Base-by-base conservation (phyloP, 2,888 invertebrate genomes). In the Cylindroiulus punctatus region DNA sequence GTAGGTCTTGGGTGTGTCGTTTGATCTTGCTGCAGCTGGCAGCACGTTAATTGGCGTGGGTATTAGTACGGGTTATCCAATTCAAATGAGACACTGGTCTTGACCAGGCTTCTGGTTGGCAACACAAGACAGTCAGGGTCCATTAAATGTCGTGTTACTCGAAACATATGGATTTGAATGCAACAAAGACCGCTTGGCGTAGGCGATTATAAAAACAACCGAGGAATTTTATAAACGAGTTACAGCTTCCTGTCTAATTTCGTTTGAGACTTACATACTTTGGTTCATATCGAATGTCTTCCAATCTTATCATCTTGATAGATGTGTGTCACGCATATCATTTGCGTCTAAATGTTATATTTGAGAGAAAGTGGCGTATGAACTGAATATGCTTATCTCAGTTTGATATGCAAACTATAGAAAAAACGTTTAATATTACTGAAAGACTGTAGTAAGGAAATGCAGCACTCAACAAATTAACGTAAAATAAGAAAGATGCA, bases 201-300 rank as follows among this genome's bases (percentile, higher is more conserved):
- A 30, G 76, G 76, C 14, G 76, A 76, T 7, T n/a, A 30, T 30
- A 76, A 65, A 65, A 65, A 65, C 65, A 65, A 65, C 8, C 65
- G 65, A 65, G 1, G 65, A 65, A n/a, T n/a, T n/a, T n/a, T n/a
- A n/a, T n/a, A n/a, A 65, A 65, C 65, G 76, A 76, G 76, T 76
- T 76, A 76, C 76, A 76, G 76, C 76, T 76, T 76, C 76, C 76
- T 76, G 76, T 76, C 76, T 14, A 76, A 76, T 30, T 76, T 76
- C 76, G 30, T 30, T 76, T 76, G 30, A 76, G 30, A 76, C n/a
- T n/a, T n/a, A n/a, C 76, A 30, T 14, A 30, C 7, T 14, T 76
- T 30, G 26, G 26, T 76, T 76, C 30, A 14, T 30, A 76, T 76
- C 76, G 76, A 30, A 36, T 36, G 26, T 65, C 26, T 65, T 22